Evolutionary conservation across 1,140 invertebrate species (phyloP), one percentile per base, ranked within the genome.

Genomic region (Microplitis mediator): DNA sequence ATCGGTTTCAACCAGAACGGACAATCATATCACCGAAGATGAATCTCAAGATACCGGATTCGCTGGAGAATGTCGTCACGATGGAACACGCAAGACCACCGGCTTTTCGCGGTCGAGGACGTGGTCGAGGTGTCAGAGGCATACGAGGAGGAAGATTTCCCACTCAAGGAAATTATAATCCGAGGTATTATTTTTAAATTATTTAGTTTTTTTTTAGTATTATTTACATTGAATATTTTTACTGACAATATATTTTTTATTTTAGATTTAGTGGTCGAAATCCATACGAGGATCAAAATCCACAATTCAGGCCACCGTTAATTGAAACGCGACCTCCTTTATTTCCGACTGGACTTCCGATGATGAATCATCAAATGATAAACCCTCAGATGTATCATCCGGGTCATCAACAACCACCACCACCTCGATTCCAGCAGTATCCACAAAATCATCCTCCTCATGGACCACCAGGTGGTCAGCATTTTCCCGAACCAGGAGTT

Each of bases 1-100:
- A 86, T 69, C 79, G 85, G 62, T 87, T 87, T 76, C 83, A 86
- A 70, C 85, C 75, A 52, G 85, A 87, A 60, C 79, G 85, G 71
- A 82, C 78, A 3, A 78, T 81, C 6, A 72, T 85, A 58, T 77
- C 82, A 36, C 76, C 79, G 8, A 86, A 86, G 63, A 79, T 83
- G 78, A 84, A 84, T 35, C 79, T 75, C 52, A 79, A 85, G 23
- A 86, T 86, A 60, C 84, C 85, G 16, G 84, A 87, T 71, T 85
- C 79, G 11, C 72, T 86, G 31, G 85, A 87, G 58, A 85, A 79
- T 45, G 81, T 86, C 8, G 80, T 86, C 6, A 85, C 85, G 6
- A 71, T 69, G 35, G 84, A 87, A 67, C 79, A 80, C 32, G 69
- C 76, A 2, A 77, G 77, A 61, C 71, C 68, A 35, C 75, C 75